Conservation (phyloP, 2,888 invertebrate genomes). For the Danaus chrysippus region DNA sequence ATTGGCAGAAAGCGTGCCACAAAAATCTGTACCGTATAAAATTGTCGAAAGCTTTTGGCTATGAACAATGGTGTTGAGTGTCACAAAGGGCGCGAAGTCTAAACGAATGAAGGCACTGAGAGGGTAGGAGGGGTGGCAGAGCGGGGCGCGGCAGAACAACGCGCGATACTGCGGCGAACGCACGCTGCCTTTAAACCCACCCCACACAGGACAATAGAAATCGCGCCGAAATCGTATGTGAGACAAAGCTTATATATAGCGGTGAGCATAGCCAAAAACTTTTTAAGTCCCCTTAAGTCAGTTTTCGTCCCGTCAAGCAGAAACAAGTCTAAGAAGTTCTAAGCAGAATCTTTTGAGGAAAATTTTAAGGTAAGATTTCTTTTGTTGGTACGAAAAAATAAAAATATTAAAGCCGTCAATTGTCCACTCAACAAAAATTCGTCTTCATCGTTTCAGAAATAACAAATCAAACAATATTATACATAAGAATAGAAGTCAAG, state of each 20-base stretch:
- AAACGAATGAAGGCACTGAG: slow-evolving; percentile 65
- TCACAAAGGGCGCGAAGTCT: slow-evolving; percentile 76
- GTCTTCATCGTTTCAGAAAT: neutral
- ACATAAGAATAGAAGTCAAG: too few species aligned
- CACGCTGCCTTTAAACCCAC: slow-evolving; percentile 59
- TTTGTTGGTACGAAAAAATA: slow-evolving; percentile 39
- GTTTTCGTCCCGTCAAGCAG: slow-evolving; percentile 36
- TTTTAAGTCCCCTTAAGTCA: slow-evolving; percentile 42
- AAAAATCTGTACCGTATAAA: slow-evolving; percentile 23
- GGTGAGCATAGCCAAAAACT: slow-evolving; percentile 39
- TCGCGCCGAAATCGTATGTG: slow-evolving; percentile 53
- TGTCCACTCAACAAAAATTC: neutral
- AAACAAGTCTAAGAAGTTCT: slow-evolving; percentile 27
- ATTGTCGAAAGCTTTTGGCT: slow-evolving; percentile 49
- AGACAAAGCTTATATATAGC: slow-evolving; percentile 53
- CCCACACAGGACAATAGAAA: slow-evolving; percentile 40
- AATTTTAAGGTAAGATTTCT: slow-evolving; percentile 52
- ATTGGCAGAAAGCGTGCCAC: slow-evolving; percentile 5
- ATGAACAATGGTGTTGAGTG: slow-evolving; percentile 73
- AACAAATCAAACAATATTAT: too few species aligned
- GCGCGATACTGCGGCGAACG: slow-evolving; percentile 67
- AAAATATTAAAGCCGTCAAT: neutral
- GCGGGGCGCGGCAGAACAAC: slow-evolving; percentile 53
- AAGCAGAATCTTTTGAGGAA: slow-evolving; percentile 47
- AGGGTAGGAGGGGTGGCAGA: slow-evolving; percentile 40